Base-by-base conservation (phyloP, 2,113 vertebrate species). In the Paedocypris sp. region DNA sequence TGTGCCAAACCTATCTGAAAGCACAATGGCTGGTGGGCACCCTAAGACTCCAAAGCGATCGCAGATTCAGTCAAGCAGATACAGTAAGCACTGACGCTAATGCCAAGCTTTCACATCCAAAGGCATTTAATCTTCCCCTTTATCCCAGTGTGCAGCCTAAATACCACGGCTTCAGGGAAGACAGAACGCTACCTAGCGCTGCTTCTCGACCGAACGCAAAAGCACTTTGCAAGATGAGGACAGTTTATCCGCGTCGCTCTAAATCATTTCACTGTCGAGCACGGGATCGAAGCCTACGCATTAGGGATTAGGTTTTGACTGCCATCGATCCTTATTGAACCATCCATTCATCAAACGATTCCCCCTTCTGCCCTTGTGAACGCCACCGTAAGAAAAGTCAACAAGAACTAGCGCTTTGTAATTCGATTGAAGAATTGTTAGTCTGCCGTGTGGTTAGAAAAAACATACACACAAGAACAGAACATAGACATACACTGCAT, bases 41-140 rank as follows among this genome's bases (percentile, higher is more conserved):
- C 29, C 5, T 25, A 31, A 18, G 23, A n/a, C 39, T 22, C 43
- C 10, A 38, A 57, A 61, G 47, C 53, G 19, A 57, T n/a, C 12
- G 36, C 35, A 51, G 39, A 45, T 53, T 64, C 65, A 56, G 39
- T 71, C 61, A 62, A 46, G 47, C 61, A 32, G 46, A 50, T 65
- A 65, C 66, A 56, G 47, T 35, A 63, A 64, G 50, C 45, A 42
- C 62, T 70, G 51, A 70, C 50, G 69, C 62, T 72, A 72, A 68
- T 62, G 62, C 66, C 62, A 58, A 63, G 62, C 75, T 64, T 64
- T 66, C 65, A 67, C 69, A 66, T 67, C 67, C 62, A 68, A 72
- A 76, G 63, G 69, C 72, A 78, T 79, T 77, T 80, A 78, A 78
- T 82, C 64, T 49, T 53, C 60, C 77, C 73, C 73, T 73, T 77